Evolutionary conservation across 2,888 invertebrate species (phyloP), one percentile per base, ranked within the genome.

Genomic region (Nephrocerus scutellatus): DNA sequence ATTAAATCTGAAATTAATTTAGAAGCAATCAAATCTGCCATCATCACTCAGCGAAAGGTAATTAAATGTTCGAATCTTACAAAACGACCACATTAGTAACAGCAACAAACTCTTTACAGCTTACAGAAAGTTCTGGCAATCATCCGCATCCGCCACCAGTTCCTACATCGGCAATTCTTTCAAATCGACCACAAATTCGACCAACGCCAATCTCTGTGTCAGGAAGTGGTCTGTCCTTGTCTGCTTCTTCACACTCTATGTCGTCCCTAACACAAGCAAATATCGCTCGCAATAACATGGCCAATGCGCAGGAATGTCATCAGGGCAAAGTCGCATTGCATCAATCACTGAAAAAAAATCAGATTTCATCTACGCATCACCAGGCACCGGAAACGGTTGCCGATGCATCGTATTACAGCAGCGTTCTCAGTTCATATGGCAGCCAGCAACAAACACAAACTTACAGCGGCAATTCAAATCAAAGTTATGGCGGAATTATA

Each of bases 391-490:
- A 64, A 29, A 51, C 62, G 2, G 60, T 64, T 14, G 64, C 64
- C 2, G 64, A 64, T 48, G 64, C 64, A 6, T 64, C 64, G 4
- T 64, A 64, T 38, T 64, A 64, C 42, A 63, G 63, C 41, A 64
- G 63, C 43, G 64, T 64, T 5, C 42, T 64, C 7, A 65, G 57
- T 24, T 62, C 64, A 0, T 64, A 64, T 35, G 62, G 56, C 13
- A 37, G 40, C 23, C n/a, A n/a, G n/a, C n/a, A n/a, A n/a, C n/a
- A n/a, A n/a, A n/a, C n/a, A n/a, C n/a, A n/a, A n/a, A n/a, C n/a
- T n/a, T n/a, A n/a, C n/a, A n/a, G n/a, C n/a, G n/a, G n/a, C n/a
- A n/a, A n/a, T n/a, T n/a, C n/a, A n/a, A n/a, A n/a, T n/a, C n/a
- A n/a, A n/a, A n/a, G n/a, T n/a, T n/a, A n/a, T n/a, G n/a, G n/a